Evolutionary conservation across 2,113 vertebrate genomes (phyloP).

Genomic region (Centropus unirufus): DNA sequence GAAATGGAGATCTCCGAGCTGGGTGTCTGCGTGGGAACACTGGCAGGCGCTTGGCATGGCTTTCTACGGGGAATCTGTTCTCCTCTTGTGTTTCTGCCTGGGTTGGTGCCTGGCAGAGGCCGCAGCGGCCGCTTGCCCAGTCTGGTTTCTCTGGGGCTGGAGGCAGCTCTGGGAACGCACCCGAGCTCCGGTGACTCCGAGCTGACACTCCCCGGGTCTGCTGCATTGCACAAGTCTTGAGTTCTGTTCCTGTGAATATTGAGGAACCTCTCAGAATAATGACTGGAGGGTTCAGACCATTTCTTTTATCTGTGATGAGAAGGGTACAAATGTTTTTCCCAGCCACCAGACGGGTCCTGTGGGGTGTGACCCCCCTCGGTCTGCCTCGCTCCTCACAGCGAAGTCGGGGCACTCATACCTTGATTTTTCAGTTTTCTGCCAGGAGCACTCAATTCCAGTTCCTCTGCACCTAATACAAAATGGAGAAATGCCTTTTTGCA

Average conservation of each 20-base stretch:
- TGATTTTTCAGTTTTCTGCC: background rate
- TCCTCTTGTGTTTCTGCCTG: too few species aligned
- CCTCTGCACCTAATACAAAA: background rate
- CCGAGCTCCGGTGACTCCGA: rapidly evolving
- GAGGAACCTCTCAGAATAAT: background rate
- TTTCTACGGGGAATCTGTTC: background rate
- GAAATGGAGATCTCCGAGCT: rapidly evolving
- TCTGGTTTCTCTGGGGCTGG: background rate
- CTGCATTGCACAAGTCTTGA: background rate
- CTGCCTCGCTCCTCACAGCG: background rate
- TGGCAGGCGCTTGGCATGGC: rapidly evolving
- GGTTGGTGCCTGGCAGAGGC: rapidly evolving
- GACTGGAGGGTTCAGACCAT: background rate
- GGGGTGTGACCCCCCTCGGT: background rate
- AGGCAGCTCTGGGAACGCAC: rapidly evolving
- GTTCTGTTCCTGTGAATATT: rapidly evolving
- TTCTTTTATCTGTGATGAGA: background rate
- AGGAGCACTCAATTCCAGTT: background rate
- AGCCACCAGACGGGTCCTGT: rapidly evolving
- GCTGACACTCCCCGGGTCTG: rapidly evolving
- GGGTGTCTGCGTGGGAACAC: rapidly evolving
- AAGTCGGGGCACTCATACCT: background rate
- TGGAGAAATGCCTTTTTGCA: conserved; percentile 50
- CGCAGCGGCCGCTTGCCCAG: rapidly evolving
- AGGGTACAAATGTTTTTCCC: rapidly evolving